These are phyloP conservation scores for Asobara japonica DNA, from an alignment of 1,140 invertebrate species.

Conservation along the genomic window DNA sequence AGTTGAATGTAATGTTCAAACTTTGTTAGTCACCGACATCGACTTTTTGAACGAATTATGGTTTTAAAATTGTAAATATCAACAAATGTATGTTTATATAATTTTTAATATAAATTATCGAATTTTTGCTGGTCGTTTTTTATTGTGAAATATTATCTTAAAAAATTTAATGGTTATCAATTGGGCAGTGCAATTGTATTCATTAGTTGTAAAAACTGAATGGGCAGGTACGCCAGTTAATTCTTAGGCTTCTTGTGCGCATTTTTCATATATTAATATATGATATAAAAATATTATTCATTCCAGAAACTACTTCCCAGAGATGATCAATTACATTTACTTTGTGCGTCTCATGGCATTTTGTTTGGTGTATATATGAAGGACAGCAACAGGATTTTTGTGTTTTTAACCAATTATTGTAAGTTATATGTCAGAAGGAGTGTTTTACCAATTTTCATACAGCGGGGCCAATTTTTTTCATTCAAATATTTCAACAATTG, in stretches of 20 bases:
- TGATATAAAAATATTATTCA: constrained; percentile 14
- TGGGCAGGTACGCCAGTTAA: constrained; percentile 1
- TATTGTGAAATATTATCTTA: not conserved
- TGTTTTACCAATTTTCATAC: too few species aligned
- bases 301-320: not conserved
- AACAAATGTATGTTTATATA: too few species aligned
- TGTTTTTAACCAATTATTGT: too few species aligned
- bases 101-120: too few species aligned
- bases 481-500: too few species aligned
- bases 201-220: not conserved
- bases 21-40: not conserved
- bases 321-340: not conserved
- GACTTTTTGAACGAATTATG: not conserved
- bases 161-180: not conserved
- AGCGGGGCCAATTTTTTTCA: too few species aligned
- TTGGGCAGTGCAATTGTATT: not conserved
- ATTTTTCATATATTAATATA: constrained; percentile 28
- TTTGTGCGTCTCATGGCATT: too few species aligned
- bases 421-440: too few species aligned
- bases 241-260: not conserved
- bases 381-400: too few species aligned
- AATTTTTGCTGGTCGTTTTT: not conserved
- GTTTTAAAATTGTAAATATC: not conserved
- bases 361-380: too few species aligned
- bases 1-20: not conserved